A percentile compares a stretch with the other conserved stretches of the same genome.
phyloP scores from a whole-genome alignment of 2,888 invertebrate genomes.

The Lepeophtheirus nordmannii region DNA sequence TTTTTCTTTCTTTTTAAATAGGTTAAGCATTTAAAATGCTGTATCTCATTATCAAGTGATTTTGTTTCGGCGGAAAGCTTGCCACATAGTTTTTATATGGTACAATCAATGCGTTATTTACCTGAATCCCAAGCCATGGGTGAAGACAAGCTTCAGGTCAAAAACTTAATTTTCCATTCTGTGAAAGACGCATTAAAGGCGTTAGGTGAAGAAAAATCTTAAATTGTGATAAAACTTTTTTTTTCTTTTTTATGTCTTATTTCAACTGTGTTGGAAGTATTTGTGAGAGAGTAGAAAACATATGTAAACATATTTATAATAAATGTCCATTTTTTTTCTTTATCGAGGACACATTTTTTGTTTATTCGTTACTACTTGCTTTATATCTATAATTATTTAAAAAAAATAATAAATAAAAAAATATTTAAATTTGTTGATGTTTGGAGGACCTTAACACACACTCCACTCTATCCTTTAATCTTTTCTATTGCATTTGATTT shows the following conservation, averaged over 20 bases:
- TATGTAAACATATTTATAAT: not conserved
- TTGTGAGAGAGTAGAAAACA: constrained; percentile 6
- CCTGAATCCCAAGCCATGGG: constrained; percentile 88
- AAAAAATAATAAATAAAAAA: no score
- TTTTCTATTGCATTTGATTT: no score
- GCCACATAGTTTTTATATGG: constrained; percentile 84
- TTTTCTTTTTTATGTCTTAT: not conserved
- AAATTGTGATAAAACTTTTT: not conserved
- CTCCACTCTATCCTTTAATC: no score
- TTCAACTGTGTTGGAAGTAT: constrained; percentile 6
- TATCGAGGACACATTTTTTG: not conserved
- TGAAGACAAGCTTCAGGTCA: constrained; percentile 92
- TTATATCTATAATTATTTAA: no score
- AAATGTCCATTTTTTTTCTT: not conserved
- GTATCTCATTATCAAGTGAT: constrained; percentile 94
- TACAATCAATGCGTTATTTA: constrained; percentile 83
- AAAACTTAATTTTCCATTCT: constrained; percentile 94
- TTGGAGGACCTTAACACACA: no score
- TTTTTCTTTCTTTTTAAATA: constrained; percentile 29
- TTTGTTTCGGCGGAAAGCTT: constrained; percentile 97
- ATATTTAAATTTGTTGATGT: no score
- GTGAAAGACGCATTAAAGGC: constrained; percentile 64
- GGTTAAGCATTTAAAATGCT: constrained; percentile 87
- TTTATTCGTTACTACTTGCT: no score
- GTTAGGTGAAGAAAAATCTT: constrained; percentile 2